phyloP scores from a whole-genome alignment of 2,888 invertebrate species.

The Pharmacophagus antenor region DNA sequence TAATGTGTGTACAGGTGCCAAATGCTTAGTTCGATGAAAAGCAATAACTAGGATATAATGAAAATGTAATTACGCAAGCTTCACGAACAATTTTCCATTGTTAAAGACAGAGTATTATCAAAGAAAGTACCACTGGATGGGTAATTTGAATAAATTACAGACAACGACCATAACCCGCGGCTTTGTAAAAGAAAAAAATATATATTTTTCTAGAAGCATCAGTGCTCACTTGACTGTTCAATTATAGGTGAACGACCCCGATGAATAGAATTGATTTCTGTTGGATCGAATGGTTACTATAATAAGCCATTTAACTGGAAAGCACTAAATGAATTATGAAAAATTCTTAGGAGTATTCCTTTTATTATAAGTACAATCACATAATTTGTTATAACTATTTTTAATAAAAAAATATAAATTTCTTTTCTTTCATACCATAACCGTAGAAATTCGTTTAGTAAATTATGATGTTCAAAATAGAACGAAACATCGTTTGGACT shows the following conservation, averaged over 20 bases:
- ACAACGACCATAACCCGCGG: conserved; percentile 38
- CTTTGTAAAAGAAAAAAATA: conserved; percentile 57
- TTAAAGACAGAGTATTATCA: conserved; percentile 28
- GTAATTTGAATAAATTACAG: conserved; percentile 58
- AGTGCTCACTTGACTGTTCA: conserved; percentile 50
- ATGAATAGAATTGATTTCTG: conserved; percentile 47
- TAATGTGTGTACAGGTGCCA: not conserved
- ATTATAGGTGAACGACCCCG: conserved; percentile 54
- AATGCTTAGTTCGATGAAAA: not conserved
- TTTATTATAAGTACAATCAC: too few species aligned
- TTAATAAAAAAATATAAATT: too few species aligned
- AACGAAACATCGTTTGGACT: too few species aligned
- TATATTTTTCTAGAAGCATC: conserved; percentile 43
- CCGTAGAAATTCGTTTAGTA: too few species aligned
- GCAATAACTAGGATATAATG: not conserved
- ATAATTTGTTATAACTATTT: too few species aligned
- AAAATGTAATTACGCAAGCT: not conserved
- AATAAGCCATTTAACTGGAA: conserved; percentile 30
- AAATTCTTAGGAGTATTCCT: not conserved
- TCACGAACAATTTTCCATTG: conserved; percentile 7
- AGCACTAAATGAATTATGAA: conserved; percentile 24
- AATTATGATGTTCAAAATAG: too few species aligned
- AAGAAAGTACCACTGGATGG: conserved; percentile 36
- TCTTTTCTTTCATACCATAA: too few species aligned
- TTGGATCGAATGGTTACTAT: conserved; percentile 32